Conservation (phyloP, 2,888 invertebrate species). For the Cantharis nigra region DNA sequence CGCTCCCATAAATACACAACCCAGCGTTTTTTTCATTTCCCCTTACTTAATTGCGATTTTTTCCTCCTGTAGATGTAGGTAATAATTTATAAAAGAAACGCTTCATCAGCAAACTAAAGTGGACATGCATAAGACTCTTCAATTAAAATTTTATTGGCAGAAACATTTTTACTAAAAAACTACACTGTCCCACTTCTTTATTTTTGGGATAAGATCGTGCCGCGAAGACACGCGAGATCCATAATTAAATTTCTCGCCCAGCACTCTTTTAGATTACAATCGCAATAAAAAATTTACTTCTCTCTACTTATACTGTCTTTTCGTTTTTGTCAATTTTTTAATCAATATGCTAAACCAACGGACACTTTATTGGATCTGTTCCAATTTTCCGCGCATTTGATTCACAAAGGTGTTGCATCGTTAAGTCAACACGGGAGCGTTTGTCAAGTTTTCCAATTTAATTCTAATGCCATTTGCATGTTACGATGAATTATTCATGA, state of each 20-base stretch:
- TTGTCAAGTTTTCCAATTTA: slow-evolving; percentile 9
- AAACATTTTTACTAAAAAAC: background rate
- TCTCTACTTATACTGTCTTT: background rate
- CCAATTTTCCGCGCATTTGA: slow-evolving; percentile 14
- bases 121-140: background rate
- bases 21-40: background rate
- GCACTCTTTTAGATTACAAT: background rate
- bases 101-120: background rate
- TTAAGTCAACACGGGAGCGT: slow-evolving; percentile 9
- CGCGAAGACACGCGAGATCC: background rate
- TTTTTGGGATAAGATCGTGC: background rate
- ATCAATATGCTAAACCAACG: background rate
- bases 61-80: background rate
- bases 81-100: background rate
- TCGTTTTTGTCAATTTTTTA: background rate
- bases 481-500: slow-evolving; percentile 6
- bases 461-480: slow-evolving; percentile 5
- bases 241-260: background rate
- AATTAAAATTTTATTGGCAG: background rate
- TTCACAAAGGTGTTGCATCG: slow-evolving; percentile 8
- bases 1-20: background rate
- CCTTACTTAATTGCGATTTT: background rate
- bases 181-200: background rate
- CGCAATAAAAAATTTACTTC: background rate
- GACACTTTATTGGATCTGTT: background rate